These are phyloP conservation scores for Crotalus helleri DNA, from an alignment of 2,113 vertebrate species.

Conservation along the genomic window DNA sequence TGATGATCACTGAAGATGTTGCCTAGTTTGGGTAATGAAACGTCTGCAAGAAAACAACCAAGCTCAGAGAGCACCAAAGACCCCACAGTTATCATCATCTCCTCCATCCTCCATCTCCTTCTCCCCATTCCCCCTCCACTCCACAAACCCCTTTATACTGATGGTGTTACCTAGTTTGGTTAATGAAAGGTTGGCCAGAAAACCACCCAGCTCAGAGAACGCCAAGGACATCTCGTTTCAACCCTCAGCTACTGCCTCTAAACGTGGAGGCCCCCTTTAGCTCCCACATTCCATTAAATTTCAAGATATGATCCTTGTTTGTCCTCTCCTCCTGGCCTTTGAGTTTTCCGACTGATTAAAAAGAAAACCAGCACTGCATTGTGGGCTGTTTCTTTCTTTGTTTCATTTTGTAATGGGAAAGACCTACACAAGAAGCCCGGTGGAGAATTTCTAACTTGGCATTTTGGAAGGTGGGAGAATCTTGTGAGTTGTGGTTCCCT, in stretches of 20 bases:
- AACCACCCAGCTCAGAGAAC: too few species aligned
- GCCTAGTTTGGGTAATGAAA: not conserved
- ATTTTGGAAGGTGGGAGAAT: not conserved
- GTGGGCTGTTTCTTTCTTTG: not conserved
- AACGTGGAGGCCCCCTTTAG: not conserved
- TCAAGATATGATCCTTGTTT: not conserved
- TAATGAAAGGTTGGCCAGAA: too few species aligned
- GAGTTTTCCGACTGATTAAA: not conserved
- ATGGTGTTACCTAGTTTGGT: too few species aligned
- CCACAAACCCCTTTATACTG: too few species aligned
- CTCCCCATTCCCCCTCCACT: too few species aligned
- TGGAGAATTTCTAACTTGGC: not conserved
- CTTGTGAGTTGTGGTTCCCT: not conserved
- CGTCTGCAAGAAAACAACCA: not conserved
- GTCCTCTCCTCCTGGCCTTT: not conserved
- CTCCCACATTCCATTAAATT: not conserved
- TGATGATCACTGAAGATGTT: not conserved
- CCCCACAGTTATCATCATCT: not conserved
- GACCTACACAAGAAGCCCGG: not conserved
- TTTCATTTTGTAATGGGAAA: not conserved
- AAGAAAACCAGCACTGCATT: not conserved
- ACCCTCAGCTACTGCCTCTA: not conserved
- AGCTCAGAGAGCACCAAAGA: not conserved
- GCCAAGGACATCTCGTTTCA: not conserved
- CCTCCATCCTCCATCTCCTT: not conserved